Percentiles rank a stretch among this genome's conserved stretches.
Evolutionary conservation across 2,797 vertebrate species (phyloP).

Genomic region (Centropyge bicolor): DNA sequence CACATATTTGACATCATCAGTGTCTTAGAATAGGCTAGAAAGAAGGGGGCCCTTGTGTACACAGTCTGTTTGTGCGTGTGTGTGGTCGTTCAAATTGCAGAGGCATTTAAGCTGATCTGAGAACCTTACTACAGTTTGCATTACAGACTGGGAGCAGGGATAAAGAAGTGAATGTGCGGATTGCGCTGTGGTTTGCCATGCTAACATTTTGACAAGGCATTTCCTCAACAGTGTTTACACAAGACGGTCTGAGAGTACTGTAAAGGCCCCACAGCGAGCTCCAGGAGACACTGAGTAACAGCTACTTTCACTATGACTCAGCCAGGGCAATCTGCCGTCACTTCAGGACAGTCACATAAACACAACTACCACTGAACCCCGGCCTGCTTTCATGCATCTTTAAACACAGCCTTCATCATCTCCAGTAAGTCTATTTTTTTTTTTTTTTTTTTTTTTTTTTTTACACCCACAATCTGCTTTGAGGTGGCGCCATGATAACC

Average conservation of each 20-base stretch:
- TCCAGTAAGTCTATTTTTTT: neutral
- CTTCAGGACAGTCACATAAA: slow-evolving; percentile 18
- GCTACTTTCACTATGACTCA: slow-evolving; percentile 43
- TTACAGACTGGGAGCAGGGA: slow-evolving; percentile 36
- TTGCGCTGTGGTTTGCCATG: slow-evolving; percentile 35
- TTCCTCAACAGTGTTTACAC: slow-evolving; percentile 69
- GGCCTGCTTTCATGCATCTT: slow-evolving; percentile 25
- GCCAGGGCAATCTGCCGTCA: slow-evolving; percentile 18
- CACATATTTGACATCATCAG: slow-evolving; percentile 20
- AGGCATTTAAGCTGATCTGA: slow-evolving; percentile 30
- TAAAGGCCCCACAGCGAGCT: slow-evolving; percentile 28
- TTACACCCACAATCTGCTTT: slow-evolving; percentile 24
- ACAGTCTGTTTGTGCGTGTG: slow-evolving; percentile 1
- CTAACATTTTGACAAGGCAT: slow-evolving; percentile 74
- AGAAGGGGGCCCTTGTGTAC: slow-evolving; percentile 15
- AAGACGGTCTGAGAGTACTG: slow-evolving; percentile 36
- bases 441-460: neutral
- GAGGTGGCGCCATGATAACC: slow-evolving; percentile 25
- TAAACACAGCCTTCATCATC: slow-evolving; percentile 39
- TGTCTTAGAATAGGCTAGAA: slow-evolving; percentile 14
- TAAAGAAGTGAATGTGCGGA: slow-evolving; percentile 34
- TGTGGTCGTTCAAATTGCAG: slow-evolving; percentile 27
- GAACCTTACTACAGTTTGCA: slow-evolving; percentile 54
- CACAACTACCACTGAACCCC: slow-evolving; percentile 23
- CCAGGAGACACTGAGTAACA: slow-evolving; percentile 30